phyloP scores from a whole-genome alignment of 2,797 vertebrate genomes.

The Distichodus sexfasciatus region DNA sequence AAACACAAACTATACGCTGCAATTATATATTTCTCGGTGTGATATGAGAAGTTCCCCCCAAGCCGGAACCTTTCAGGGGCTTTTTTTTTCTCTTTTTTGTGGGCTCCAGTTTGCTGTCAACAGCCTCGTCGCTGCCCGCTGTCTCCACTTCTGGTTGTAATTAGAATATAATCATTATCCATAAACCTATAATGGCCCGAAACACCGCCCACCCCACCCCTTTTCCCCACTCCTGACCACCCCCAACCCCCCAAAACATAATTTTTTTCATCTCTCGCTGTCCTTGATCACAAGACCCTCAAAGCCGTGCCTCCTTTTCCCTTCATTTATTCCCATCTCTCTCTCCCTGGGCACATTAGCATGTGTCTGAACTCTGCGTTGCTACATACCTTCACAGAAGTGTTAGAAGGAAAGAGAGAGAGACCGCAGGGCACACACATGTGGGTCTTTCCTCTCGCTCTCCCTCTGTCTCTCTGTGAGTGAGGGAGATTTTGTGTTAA shows the following conservation, averaged over 20 bases:
- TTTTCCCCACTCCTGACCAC: too few species aligned
- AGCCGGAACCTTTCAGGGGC: not conserved
- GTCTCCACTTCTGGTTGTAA: not conserved
- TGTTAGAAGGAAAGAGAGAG: constrained; percentile 47
- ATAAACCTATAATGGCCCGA: not conserved
- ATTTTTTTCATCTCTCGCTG: not conserved
- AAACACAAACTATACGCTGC: too few species aligned
- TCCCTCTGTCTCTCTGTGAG: constrained; percentile 26
- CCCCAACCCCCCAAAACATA: not conserved
- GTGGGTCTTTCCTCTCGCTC: constrained; percentile 67
- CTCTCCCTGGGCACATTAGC: constrained; percentile 62
- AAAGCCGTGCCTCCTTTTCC: not conserved
- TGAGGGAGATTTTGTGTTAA: constrained; percentile 58
- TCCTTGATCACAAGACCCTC: constrained; percentile 26
- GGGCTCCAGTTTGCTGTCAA: too few species aligned
- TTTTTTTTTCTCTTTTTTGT: too few species aligned
- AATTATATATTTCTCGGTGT: too few species aligned
- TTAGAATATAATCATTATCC: constrained; percentile 12
- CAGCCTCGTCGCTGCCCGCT: not conserved
- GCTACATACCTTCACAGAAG: constrained; percentile 66
- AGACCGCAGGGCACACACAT: constrained; percentile 78
- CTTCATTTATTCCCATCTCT: constrained; percentile 10
- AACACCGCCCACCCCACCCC: too few species aligned
- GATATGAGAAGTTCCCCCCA: too few species aligned
- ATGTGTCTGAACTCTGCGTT: constrained; percentile 71